Base-by-base conservation (phyloP, 2,888 invertebrate species). In the Drosophila testacea region DNA sequence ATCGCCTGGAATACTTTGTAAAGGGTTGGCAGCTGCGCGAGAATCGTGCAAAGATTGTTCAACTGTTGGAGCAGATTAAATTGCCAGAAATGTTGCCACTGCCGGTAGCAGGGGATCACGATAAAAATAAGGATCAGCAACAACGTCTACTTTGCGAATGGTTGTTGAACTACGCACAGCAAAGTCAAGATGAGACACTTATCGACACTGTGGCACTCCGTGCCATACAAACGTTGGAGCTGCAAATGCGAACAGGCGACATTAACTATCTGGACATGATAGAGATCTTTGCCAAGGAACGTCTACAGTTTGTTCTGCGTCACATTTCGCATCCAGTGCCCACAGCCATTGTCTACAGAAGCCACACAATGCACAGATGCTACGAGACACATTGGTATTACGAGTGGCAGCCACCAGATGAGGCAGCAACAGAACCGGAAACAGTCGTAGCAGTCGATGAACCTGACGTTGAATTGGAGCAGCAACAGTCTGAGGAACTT, bases 1-100 rank as follows among this genome's bases (percentile, higher is more conserved):
- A 94, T 41, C 75, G 71, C 36, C 94, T 95, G 79, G 95, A 95
- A 90, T 95, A 95, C 90, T 95, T 96, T 76, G 94, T 95, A 0
- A 91, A 92, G 22, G 94, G 93, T 83, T 95, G 95, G 92, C 95
- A 94, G 77, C 93, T 73, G 81, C 92, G 36, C 92, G 52, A 59
- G 7, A 94, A 94, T 73, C 93, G 94, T 27, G 90, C 90, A 0
- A 91, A 93, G 36, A 91, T 96, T 6, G 93, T 93, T 74, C 88
- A 91, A 36, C 92, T 94, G 61, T 92, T 96, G 90, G 92, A 93
- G 46, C 92, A 92, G 30, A 90, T 95, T 6, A 93, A 94, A 84
- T 89, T 96, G 39, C 89, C 90, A 0, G 67, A 57, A 9, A 67
- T 79, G 30, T n/a, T 70, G 6, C 55, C 79, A 0, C 30, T 41